These are phyloP conservation scores for Dicranocentrus wangi DNA, from an alignment of 2,888 invertebrate species.

Conservation along the genomic window DNA sequence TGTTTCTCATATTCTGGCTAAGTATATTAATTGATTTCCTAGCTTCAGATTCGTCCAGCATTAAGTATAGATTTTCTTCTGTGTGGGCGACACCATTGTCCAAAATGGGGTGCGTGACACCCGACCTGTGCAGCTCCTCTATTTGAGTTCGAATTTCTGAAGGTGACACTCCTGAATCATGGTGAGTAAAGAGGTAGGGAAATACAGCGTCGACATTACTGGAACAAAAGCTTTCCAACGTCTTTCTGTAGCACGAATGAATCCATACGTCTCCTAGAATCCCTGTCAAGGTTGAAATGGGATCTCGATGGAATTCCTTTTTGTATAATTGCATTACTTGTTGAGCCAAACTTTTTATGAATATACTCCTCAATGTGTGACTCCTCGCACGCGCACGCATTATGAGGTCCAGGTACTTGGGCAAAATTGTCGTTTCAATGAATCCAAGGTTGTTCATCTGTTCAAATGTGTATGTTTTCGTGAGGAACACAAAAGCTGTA, in stretches of 20 bases:
- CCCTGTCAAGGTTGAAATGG: slow-evolving; percentile 24
- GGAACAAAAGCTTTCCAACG: slow-evolving; percentile 32
- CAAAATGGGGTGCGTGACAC: slow-evolving; percentile 37
- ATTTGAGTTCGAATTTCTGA: slow-evolving; percentile 18
- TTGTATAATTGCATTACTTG: slow-evolving; percentile 13
- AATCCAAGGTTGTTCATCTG: slow-evolving; percentile 16
- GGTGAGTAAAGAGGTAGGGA: slow-evolving; percentile 54
- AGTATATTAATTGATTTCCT: neutral
- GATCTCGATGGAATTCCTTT: slow-evolving; percentile 5
- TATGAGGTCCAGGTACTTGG: slow-evolving; percentile 44
- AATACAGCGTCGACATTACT: slow-evolving; percentile 11
- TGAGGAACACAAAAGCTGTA: slow-evolving; percentile 37
- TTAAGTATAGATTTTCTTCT: slow-evolving; percentile 58
- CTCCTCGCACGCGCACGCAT: slow-evolving; percentile 27
- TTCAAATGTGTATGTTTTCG: slow-evolving; percentile 12
- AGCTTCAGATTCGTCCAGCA: neutral
- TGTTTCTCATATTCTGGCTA: slow-evolving; percentile 6
- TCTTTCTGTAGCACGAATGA: slow-evolving; percentile 35
- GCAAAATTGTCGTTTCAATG: slow-evolving; percentile 29
- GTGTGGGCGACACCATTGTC: slow-evolving; percentile 49
- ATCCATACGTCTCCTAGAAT: slow-evolving; percentile 46
- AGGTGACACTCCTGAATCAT: slow-evolving; percentile 42
- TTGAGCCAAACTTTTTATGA: slow-evolving; percentile 10
- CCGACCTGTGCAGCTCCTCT: neutral
- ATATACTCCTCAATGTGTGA: neutral